A percentile compares a stretch with the other conserved stretches of the same genome.
Conservation (phyloP, 1,140 invertebrate species). For the Drosophila carrolli region DNA sequence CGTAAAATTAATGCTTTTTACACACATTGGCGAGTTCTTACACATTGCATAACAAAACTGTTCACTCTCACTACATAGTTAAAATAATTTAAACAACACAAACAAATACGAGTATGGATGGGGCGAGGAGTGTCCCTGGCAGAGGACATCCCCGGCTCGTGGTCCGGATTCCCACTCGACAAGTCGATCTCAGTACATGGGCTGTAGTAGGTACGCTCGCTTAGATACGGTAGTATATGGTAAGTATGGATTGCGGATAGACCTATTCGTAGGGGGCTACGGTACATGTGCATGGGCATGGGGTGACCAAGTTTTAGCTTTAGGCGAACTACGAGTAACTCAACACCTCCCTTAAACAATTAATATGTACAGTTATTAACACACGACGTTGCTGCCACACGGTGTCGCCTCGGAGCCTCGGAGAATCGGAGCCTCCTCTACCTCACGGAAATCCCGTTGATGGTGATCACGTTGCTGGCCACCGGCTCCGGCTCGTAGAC, state of each 20-base stretch:
- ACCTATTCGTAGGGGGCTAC: slow-evolving; percentile 13
- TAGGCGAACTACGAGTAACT: slow-evolving; percentile 45
- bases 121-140: background rate
- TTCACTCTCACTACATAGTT: slow-evolving; percentile 65
- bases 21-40: slow-evolving; percentile 64
- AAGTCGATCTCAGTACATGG: slow-evolving; percentile 29
- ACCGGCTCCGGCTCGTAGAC: slow-evolving; percentile 90
- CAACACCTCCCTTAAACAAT: slow-evolving; percentile 51
- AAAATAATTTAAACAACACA: slow-evolving; percentile 68
- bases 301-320: slow-evolving; percentile 26
- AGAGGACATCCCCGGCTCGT: background rate
- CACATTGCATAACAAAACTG: slow-evolving; percentile 76
- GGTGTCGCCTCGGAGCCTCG: background rate
- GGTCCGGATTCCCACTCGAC: slow-evolving; percentile 10
- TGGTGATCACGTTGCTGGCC: slow-evolving; percentile 88
- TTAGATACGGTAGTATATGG: slow-evolving; percentile 22
- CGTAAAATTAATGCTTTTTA: slow-evolving; percentile 37
- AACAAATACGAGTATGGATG: slow-evolving; percentile 47
- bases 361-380: slow-evolving; percentile 70
- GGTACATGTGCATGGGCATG: slow-evolving; percentile 25
- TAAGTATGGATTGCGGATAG: slow-evolving; percentile 22
- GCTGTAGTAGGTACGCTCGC: background rate
- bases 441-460: slow-evolving; percentile 90
- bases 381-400: slow-evolving; percentile 36
- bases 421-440: slow-evolving; percentile 54